Evolutionary conservation across 2,888 invertebrate genomes (phyloP).

Genomic region (Altica lythri): DNA sequence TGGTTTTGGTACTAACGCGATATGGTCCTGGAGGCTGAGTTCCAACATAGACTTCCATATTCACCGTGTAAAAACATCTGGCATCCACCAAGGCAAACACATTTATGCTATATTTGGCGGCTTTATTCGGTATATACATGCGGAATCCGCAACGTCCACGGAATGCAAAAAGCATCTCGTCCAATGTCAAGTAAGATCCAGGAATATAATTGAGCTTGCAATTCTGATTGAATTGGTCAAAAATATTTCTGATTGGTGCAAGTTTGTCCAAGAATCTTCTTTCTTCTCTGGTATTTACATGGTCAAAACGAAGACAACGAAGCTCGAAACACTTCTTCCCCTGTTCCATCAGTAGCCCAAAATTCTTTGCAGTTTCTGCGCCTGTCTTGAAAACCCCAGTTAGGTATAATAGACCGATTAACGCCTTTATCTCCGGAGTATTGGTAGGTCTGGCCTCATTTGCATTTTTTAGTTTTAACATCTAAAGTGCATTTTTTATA

Average conservation of each 20-base stretch:
- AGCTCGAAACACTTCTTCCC: conserved; percentile 5
- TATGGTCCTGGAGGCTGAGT: conserved; percentile 16
- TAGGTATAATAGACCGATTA: conserved; percentile 11
- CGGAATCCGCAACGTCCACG: conserved; percentile 21
- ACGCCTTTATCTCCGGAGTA: conserved; percentile 6
- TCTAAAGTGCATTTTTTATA: too few species aligned
- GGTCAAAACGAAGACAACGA: conserved; percentile 16
- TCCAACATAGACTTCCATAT: conserved; percentile 22
- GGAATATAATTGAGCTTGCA: conserved; percentile 11
- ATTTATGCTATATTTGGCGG: too few species aligned
- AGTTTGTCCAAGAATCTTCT: conserved; percentile 18
- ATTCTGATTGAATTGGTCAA: conserved; percentile 19
- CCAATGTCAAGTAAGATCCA: conserved; percentile 15
- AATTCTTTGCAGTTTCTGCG: conserved; percentile 1
- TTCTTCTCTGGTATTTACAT: conserved; percentile 13
- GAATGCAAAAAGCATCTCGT: conserved; percentile 28
- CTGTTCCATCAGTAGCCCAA: conserved; percentile 10
- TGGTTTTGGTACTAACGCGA: conserved; percentile 21
- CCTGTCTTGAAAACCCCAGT: not conserved
- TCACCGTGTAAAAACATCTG: conserved; percentile 13
- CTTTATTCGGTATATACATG: conserved; percentile 25
- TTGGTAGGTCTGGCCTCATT: not conserved
- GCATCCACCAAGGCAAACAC: conserved; percentile 19
- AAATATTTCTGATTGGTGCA: conserved; percentile 24
- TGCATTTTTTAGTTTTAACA: too few species aligned